Base-by-base conservation (phyloP, 1,140 invertebrate species). In the Calosoma granatense region DNA sequence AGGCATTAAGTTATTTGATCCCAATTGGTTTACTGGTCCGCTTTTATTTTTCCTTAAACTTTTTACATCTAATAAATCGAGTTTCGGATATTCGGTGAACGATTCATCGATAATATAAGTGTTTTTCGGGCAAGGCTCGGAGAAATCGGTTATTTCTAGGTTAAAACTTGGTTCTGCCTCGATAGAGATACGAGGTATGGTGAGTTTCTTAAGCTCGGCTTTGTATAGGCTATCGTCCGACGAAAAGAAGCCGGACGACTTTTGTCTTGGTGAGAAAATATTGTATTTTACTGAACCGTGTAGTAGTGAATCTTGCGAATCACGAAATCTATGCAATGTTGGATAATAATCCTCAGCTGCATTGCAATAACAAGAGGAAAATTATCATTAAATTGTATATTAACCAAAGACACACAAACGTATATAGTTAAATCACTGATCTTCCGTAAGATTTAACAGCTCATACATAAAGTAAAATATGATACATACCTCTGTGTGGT, bases 401-500 rank as follows among this genome's bases (percentile, higher is more conserved):
- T 56, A 55, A 21, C 22, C 22, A 57, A 23, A 53, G 22, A 36
- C 6, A 6, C 6, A 36, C n/a, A 36, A 9, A 36, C 26, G 26
- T 36, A n/a, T 36, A 36, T 36, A 36, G 6, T 36, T 36, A 36
- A 9, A n/a, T 36, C 26, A 36, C 6, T 36, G n/a, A n/a, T 36
- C n/a, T n/a, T n/a, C n/a, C n/a, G n/a, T n/a, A n/a, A n/a, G n/a
- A n/a, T n/a, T n/a, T n/a, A n/a, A n/a, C n/a, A n/a, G n/a, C n/a
- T n/a, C n/a, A n/a, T n/a, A n/a, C n/a, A 36, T 36, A 36, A 51
- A 51, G 17, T 51, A 51, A 11, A 51, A 51, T 14, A 51, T 51
- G 17, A 11, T 51, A 11, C 6, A 51, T 77, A 90, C 88, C 87
- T 85, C 90, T 81, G 65, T 81, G 79, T 77, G 90, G 83, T 64